Evolutionary conservation across 2,888 invertebrate species (phyloP), one percentile per base, ranked within the genome.

Genomic region (Eueremaeus valkanovi): DNA sequence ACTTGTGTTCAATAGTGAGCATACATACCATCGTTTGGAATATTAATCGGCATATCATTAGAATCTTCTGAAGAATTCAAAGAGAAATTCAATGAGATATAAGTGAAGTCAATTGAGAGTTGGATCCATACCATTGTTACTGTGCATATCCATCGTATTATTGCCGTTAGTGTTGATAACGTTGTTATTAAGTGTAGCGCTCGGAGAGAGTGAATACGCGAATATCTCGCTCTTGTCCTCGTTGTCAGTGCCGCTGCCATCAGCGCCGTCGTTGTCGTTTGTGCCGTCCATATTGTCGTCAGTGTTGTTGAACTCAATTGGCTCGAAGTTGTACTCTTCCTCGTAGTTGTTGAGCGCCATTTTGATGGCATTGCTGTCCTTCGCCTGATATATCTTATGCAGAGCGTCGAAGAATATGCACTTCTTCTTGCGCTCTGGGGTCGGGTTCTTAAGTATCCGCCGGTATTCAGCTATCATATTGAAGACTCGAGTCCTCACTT

Each of bases 391-490:
- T 45, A 77, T 77, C 61, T 70, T 73, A 58, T 77, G 63, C 11
- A 77, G 21, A 1, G 76, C 76, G 45, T 77, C 76, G 27, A 77
- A 77, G 49, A 77, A 77, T 31, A 77, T 77, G 36, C 78, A 77
- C 42, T 77, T 77, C 55, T 77, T 76, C 27, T 73, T 74, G 5
- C 78, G 58, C 33, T 77, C 78, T 16, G 75, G 72, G 8, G 76
- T 77, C 9, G 78, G 76, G 73, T 77, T 77, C 45, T 75, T 77
- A 51, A 76, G 40, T 36, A 77, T 77, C n/a, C 78, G 24, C 61
- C 76, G 63, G 42, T 77, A 77, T 36, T 77, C 78, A n/a, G 78
- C 78, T 58, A 77, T 77, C 78, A 77, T 77, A 61, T 77, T 77
- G 49, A 77, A 77, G 1, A 77, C 76, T 18, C 78, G 72, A 18